Percentiles rank a stretch among this genome's conserved stretches.
These are phyloP conservation scores for Salmo trutta DNA, from an alignment of 2,797 vertebrate genomes.

Conservation along the genomic window DNA sequence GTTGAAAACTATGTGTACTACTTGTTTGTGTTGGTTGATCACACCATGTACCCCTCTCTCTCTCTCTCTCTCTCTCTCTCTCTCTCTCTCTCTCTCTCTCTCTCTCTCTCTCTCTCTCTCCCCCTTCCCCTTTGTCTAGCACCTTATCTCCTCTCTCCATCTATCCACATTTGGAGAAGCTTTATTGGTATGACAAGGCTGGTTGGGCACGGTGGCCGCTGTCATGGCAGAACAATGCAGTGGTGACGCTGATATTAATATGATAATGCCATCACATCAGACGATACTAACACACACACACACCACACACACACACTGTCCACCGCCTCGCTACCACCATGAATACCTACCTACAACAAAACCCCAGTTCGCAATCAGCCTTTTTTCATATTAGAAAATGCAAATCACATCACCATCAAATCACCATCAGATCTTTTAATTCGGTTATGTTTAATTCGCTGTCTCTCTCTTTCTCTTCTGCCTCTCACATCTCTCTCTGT, in stretches of 20 bases:
- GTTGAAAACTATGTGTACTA: not conserved
- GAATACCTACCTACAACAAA: constrained; percentile 23
- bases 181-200: constrained; percentile 72
- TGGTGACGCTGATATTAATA: constrained; percentile 75
- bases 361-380: not conserved
- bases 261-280: constrained; percentile 72
- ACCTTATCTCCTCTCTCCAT: constrained; percentile 71
- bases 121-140: constrained; percentile 39
- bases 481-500: constrained; percentile 13
- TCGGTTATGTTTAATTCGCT: constrained; percentile 46
- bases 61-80: not conserved
- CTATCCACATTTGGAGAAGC: constrained; percentile 72
- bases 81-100: constrained; percentile 33
- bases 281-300: constrained; percentile 12
- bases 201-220: constrained; percentile 64
- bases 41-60: constrained; percentile 17
- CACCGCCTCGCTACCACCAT: constrained; percentile 37
- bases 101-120: constrained; percentile 31
- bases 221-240: constrained; percentile 70
- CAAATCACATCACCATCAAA: constrained; percentile 61
- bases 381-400: constrained; percentile 13
- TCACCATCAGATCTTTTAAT: constrained; percentile 58
- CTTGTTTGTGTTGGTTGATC: not conserved
- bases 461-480: constrained; percentile 16
- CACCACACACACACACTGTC: not conserved